Evolutionary conservation across 2,797 vertebrate genomes (phyloP).

Genomic region (Ammospiza maritima): DNA sequence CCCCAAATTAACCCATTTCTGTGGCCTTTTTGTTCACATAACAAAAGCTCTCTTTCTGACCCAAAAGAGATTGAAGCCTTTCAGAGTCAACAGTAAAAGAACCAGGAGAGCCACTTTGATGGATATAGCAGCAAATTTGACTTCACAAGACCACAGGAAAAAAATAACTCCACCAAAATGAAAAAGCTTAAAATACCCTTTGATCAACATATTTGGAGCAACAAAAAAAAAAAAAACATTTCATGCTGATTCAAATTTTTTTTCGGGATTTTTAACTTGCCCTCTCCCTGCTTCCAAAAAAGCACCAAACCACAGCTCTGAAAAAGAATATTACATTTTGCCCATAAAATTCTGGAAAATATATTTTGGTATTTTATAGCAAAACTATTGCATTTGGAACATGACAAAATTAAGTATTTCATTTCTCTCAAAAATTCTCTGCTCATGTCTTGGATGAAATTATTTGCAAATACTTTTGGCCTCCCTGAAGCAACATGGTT

Average conservation of each 20-base stretch:
- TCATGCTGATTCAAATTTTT: background rate
- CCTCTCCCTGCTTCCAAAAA: background rate
- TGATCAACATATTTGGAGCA: background rate
- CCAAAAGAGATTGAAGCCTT: background rate
- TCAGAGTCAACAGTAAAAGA: background rate
- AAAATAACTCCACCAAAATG: background rate
- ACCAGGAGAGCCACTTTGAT: background rate
- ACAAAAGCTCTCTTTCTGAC: background rate
- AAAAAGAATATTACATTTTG: background rate
- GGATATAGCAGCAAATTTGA: background rate
- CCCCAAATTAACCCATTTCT: background rate
- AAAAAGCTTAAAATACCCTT: background rate
- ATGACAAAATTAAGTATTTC: background rate
- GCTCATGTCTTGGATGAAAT: background rate
- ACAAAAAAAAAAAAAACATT: background rate
- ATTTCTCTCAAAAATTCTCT: background rate
- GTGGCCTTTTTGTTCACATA: background rate
- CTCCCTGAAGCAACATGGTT: background rate
- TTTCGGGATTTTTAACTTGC: background rate
- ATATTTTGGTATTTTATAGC: background rate
- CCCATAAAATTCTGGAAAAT: background rate
- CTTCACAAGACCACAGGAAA: background rate
- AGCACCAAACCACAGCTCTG: background rate
- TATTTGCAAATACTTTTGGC: background rate
- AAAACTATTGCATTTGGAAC: background rate